Base-by-base conservation (phyloP, 2,797 vertebrate species). In the Buphagus erythrorhynchus region DNA sequence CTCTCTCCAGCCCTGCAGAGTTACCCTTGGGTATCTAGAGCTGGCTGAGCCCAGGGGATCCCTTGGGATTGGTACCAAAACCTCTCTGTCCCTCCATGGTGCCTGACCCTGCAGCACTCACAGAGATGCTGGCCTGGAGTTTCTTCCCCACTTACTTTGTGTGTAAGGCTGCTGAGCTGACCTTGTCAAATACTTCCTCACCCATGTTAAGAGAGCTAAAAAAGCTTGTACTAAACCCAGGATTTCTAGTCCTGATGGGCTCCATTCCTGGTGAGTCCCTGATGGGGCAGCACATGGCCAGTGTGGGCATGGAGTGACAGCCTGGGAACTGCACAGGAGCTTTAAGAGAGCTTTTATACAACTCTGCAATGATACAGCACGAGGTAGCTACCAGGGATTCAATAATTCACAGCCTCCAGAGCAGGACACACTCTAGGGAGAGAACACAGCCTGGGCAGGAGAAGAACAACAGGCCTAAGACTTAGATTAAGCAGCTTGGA, bases 1-100 rank as follows among this genome's bases (percentile, higher is more conserved):
- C 43, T 57, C 25, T 31, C 29, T 11, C 67, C 67, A 54, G 3
- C 40, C 26, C 43, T 51, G 73, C 29, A 46, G 66, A 26, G 13
- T 16, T 11, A 31, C 22, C 5, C 51, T 36, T 52, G 31, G 40
- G 2, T 36, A 46, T 3, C 22, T 3, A 0, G 6, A 1, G 9
- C n/a, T 38, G 80, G 11, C 52, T 16, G 51, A 18, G 62, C 45
- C 45, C 36, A 8, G 38, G n/a, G 26, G 6, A 58, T 45, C 28
- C 54, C 19, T 11, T 19, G 22, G 45, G 6, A 13, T 11, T 51
- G 71, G 61, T 5, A 51, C 36, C 62, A 57, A 28, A 58, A 28
- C 36, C 13, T 51, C 22, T 51, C 61, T 22, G 22, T 43, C 45
- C 45, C 13, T 12, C 2, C 0, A 1, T 20, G 54, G 6, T 43